Base-by-base conservation (phyloP, 2,888 invertebrate genomes). In the Nephrotoma appendiculata region DNA sequence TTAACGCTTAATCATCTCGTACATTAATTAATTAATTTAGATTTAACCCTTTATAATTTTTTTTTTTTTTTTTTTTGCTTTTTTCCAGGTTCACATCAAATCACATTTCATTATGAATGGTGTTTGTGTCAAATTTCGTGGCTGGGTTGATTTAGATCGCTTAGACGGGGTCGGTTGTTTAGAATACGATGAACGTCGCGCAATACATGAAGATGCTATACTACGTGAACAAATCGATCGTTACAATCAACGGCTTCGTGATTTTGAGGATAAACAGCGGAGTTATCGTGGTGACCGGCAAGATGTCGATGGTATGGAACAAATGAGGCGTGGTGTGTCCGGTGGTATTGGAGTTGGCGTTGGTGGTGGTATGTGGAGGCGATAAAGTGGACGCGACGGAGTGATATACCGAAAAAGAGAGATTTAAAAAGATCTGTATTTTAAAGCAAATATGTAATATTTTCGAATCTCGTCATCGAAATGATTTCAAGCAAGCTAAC, bases 41-140 rank as follows among this genome's bases (percentile, higher is more conserved):
- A 71, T 31, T 71, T 71, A 71, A 19, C 71, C 71, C 71, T 71
- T 9, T 19, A 57, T 31, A 31, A 31, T 31, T 3, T 2, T 3
- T 19, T 19, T 57, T 6, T 19, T 19, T 57, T 6, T 6, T 15
- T 6, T 57, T 0, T 57, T 57, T 15, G 5, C 15, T 83, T 11
- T 41, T 89, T 93, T 93, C 86, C 94, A 98, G 98, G 98, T 98
- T 83, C 98, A 98, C 92, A 94, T 99, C 88, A 95, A 97, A 89
- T 97, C 98, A n/a, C 95, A 96, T 89, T 96, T 99, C 91, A 98
- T 99, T 89, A 97, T 99, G 97, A 98, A 99, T 92, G 99, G 99
- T 86, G 99, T 99, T n/a, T 99, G 98, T 92, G 98, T 99, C 12
- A 94, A 97, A 90, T 99, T 98, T 96, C 94, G 96, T 19, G 99